Evolutionary conservation across 2,888 invertebrate species (phyloP), one percentile per base, ranked within the genome.

Genomic region (Salticus scenicus): DNA sequence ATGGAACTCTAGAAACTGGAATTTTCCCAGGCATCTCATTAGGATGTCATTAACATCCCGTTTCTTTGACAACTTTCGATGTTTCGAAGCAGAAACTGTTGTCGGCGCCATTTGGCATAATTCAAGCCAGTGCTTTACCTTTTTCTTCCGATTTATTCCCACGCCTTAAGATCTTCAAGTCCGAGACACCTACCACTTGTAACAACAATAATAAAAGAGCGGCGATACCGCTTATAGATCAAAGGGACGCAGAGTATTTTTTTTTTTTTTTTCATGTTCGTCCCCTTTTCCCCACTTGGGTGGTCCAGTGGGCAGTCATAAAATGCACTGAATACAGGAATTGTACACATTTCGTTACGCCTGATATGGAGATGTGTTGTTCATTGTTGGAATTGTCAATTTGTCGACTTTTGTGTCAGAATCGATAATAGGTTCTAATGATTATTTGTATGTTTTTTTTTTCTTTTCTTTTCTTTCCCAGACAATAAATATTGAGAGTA

Each of bases 81-180:
- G 57, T 47, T 47, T 14, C 57, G 24, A 5, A 57, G 5, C 24
- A 24, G 24, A 47, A 57, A 57, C 24, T 57, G 24, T 57, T 12
- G 20, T 24, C 57, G 57, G 57, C 57, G 57, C 57, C 57, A 57
- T 57, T 57, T 57, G 1, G 57, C 24, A 57, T 47, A 7, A 47
- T 47, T 47, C 47, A 10, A 17, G 2, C 7, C 57, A 5, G 17
- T 57, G 24, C 17, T 17, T 57, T 47, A 47, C n/a, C 47, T 12
- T 47, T 17, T 47, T 47, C 5, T 57, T 24, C n/a, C 30, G 12
- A 33, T 33, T 66, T 77, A 66, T 77, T 78, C 78, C 78, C 78
- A 78, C 78, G 78, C n/a, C 30, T 31, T 5, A 12, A 42, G n/a
- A 42, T 30, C 66, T 42, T 75, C 37, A 28, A 30, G 41, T 7